Percentiles rank a stretch among this genome's conserved stretches.
These are phyloP conservation scores for Luidia sarsii DNA, from an alignment of 53 echinoderm and acorn worm species.

Conservation along the genomic window DNA sequence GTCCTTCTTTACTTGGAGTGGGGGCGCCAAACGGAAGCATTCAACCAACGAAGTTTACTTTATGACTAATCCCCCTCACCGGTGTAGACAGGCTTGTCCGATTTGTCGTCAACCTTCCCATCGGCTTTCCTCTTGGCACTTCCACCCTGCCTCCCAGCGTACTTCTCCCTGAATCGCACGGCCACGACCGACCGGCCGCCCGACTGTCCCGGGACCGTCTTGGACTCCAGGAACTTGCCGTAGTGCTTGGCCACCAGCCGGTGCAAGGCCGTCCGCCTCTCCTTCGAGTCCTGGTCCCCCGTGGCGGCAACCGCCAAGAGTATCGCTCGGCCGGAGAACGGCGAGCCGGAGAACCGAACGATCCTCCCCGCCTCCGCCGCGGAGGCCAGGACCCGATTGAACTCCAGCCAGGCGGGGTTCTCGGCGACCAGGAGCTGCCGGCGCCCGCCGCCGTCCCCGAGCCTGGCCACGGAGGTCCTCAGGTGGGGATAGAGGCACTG, in stretches of 20 bases:
- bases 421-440: slow-evolving; percentile 43
- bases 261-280: slow-evolving; percentile 68
- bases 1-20: no score
- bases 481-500: slow-evolving; percentile 67
- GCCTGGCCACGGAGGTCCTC: slow-evolving; percentile 14
- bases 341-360: slow-evolving; percentile 56
- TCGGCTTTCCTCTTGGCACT: slow-evolving; percentile 59
- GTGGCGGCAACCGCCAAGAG: neutral
- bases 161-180: slow-evolving; percentile 63
- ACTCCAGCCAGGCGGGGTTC: slow-evolving; percentile 47
- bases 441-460: neutral
- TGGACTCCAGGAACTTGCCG: slow-evolving; percentile 76
- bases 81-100: neutral
- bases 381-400: slow-evolving; percentile 12
- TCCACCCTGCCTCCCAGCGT: slow-evolving; percentile 8
- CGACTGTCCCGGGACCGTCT: slow-evolving; percentile 49
- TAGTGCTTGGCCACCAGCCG: slow-evolving; percentile 72
- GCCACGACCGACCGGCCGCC: slow-evolving; percentile 29
- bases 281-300: slow-evolving; percentile 24
- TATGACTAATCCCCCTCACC: no score
- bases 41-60: no score
- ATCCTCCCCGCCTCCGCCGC: slow-evolving; percentile 40
- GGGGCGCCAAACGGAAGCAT: no score
- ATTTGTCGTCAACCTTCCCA: neutral
- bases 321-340: slow-evolving; percentile 45